phyloP scores from a whole-genome alignment of 2,113 vertebrate species.

The Salvelinus fontinalis region DNA sequence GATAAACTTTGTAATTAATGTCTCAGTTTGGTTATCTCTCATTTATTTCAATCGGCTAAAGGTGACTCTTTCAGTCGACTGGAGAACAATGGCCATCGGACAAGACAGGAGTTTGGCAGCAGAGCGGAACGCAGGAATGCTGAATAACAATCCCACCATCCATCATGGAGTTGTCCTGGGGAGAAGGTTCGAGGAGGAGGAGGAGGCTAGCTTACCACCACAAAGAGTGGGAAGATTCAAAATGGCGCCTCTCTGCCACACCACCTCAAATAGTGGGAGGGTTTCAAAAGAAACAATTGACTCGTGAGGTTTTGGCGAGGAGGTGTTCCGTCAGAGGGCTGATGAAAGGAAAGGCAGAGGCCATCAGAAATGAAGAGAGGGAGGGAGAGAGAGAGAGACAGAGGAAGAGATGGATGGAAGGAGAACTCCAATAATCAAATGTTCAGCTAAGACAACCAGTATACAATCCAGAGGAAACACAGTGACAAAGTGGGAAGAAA shows the following conservation, averaged over 20 bases:
- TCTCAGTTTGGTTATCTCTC: slow-evolving; percentile 78
- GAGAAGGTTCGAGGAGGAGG: slow-evolving; percentile 59
- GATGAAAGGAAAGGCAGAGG: neutral
- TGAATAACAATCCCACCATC: slow-evolving; percentile 78
- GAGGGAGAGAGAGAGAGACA: neutral
- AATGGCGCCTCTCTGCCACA: slow-evolving; percentile 23
- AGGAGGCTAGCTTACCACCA: slow-evolving; percentile 37
- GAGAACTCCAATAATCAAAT: neutral
- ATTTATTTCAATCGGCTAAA: slow-evolving; percentile 79
- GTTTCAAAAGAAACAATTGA: slow-evolving; percentile 48
- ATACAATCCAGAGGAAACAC: neutral
- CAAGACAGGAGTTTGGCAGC: slow-evolving; percentile 76
- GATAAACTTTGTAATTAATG: slow-evolving; percentile 82
- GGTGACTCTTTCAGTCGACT: slow-evolving; percentile 78
- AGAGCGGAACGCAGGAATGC: slow-evolving; percentile 69
- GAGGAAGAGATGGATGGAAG: neutral
- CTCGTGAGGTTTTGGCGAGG: slow-evolving; percentile 27
- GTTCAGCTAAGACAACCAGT: neutral
- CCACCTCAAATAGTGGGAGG: neutral
- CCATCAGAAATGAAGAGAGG: slow-evolving; percentile 8
- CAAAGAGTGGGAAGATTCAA: slow-evolving; percentile 53
- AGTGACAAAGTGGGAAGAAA: neutral
- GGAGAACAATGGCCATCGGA: slow-evolving; percentile 76
- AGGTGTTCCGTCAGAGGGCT: slow-evolving; percentile 31
- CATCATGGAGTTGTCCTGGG: slow-evolving; percentile 72